Base-by-base conservation (phyloP, 23 tunicate genomes). In the Oikopleura vanhoeffeni region DNA sequence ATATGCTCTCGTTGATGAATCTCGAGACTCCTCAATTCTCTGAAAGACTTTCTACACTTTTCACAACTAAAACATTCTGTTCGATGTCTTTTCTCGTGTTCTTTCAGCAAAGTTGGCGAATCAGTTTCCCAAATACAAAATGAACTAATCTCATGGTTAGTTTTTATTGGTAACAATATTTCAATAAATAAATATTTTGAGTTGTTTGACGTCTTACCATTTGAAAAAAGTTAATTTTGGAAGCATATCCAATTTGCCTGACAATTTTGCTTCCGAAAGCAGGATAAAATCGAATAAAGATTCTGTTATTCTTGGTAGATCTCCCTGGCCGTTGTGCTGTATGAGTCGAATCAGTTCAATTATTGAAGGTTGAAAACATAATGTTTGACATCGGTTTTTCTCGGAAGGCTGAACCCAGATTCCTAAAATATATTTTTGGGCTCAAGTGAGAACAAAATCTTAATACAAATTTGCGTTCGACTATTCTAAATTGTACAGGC, bases 311-410 rank as follows among this genome's bases (percentile, higher is more conserved):
- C 91, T 76, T 0, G 91, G 91, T 87, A 87, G 85, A 57, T 76
- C 83, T 41, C 89, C 92, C 41, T 91, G 97, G 27, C 92, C 92
- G 42, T 85, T 87, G 57, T 89, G 89, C 85, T 91, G 97, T 41
- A 89, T 87, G 76, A 88, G 87, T 57, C 89, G 89, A 39, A 91
- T 91, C 39, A 91, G 82, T 57, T 89, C 89, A 67, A 91, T 91
- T 40, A 91, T 49, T 49, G 64, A 13, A 24, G 64, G 64, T 8
- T 24, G 64, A 49, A 49, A 8, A 49, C 64, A 49, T 24, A 49
- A 24, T 13, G 64, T 8, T 49, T 49, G 18, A 49, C 64, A 49
- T 8, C 64, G 64, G 18, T 13, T 49, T 49, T 24, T 24, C 13
- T 49, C 64, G 24, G 18, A 8, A 8, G 64, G 64, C 24, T 49